A percentile compares a stretch with the other conserved stretches of the same genome.
These are phyloP conservation scores for Vespertilio murinus DNA, from an alignment of 2,797 vertebrate genomes.

Conservation along the genomic window DNA sequence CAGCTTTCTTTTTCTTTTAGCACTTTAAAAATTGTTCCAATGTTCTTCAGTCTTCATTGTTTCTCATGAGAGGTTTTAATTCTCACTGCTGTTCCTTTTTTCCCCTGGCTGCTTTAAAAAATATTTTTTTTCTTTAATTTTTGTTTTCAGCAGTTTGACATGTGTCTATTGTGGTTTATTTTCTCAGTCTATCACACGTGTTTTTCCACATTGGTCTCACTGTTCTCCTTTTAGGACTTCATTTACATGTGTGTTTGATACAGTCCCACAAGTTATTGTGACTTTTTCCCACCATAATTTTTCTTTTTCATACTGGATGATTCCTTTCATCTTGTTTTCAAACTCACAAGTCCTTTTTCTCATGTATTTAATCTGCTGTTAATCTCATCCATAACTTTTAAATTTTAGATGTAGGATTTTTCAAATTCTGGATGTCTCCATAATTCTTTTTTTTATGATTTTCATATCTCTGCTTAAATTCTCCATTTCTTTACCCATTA, in stretches of 20 bases:
- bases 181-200: background rate
- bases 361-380: background rate
- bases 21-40: background rate
- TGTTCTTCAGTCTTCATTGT: background rate
- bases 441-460: background rate
- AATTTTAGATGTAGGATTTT: background rate
- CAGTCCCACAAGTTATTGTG: background rate
- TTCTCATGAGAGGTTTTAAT: background rate
- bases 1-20: background rate
- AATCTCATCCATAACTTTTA: conserved; percentile 3
- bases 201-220: background rate
- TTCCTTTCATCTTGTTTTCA: background rate
- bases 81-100: background rate
- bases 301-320: background rate
- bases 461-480: background rate
- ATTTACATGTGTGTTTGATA: background rate
- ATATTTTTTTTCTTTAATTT: background rate
- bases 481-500: background rate
- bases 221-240: background rate
- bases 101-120: background rate
- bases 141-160: background rate
- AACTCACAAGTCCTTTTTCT: conserved; percentile 5
- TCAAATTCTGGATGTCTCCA: background rate
- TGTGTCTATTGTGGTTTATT: background rate
- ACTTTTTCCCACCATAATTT: background rate